Evolutionary conservation across 2,888 invertebrate genomes (phyloP), one percentile per base, ranked within the genome.

Genomic region (Lathronympha strigana): DNA sequence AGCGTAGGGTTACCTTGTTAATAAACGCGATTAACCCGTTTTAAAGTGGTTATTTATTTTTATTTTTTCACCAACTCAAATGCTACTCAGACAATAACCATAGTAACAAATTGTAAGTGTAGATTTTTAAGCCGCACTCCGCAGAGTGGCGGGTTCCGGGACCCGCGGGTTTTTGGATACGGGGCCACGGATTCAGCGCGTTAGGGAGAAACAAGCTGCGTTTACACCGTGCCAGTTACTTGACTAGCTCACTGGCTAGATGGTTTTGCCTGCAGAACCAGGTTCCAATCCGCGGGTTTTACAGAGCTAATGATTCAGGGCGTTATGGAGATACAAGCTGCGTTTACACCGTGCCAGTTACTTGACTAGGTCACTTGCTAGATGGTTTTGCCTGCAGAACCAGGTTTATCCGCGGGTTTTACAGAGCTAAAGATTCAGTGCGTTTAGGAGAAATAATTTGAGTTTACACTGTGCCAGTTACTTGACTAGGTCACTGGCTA

Each of bases 181-280:
- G n/a, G n/a, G n/a, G n/a, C n/a, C n/a, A n/a, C n/a, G 54, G 62
- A 55, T 63, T 50, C 49, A 50, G 50, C 55, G 63, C 49, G 53
- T 53, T 28, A 31, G 40, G 49, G 28, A 40, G 31, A 57, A 17
- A 31, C 38, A 23, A 1, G 40, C 17, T 3, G 31, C 40, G 28
- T 63, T 63, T 11, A 19, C 31, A 13, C 1, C 21, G 13, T 5
- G 21, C 40, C 13, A 23, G 38, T 8, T n/a, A 43, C 50, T 63
- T 15, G 63, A 49, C 13, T 25, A 4, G 13, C 13, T 4, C 6
- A 13, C n/a, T 4, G 5, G 6, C 8, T 21, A 5, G 11, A 13
- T 23, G 21, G 1, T 5, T 3, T 49, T n/a, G 1, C 6, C n/a
- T 4, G 1, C 4, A 38, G n/a, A 15, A 6, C 5, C n/a, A 38